phyloP scores from a whole-genome alignment of 2,888 invertebrate species.

The Drosophila trichaetosa region DNA sequence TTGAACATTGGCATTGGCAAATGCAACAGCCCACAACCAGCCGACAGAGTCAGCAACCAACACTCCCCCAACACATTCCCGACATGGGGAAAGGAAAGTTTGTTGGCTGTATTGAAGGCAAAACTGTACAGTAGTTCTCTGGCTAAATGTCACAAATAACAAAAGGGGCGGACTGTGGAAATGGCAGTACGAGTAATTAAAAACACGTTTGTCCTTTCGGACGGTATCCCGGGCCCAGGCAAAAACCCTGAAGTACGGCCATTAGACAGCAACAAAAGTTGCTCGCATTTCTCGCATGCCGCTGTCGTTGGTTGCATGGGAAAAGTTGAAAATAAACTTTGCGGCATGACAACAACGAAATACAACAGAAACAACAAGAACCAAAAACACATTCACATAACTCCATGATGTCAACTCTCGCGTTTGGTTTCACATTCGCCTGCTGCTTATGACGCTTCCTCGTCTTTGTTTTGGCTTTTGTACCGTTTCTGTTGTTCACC shows the following conservation, averaged over 20 bases:
- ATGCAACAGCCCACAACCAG: constrained; percentile 40
- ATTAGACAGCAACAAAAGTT: constrained; percentile 64
- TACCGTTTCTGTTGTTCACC: constrained; percentile 27
- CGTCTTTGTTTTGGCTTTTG: constrained; percentile 39
- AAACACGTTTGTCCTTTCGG: constrained; percentile 79
- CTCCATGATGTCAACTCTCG: constrained; percentile 80
- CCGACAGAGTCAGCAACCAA: constrained; percentile 6
- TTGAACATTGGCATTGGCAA: constrained; percentile 55
- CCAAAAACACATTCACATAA: constrained; percentile 55
- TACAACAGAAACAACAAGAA: constrained; percentile 20
- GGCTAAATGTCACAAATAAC: constrained; percentile 50
- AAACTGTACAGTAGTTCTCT: constrained; percentile 39
- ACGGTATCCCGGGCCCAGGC: constrained; percentile 24
- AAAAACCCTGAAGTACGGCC: constrained; percentile 31
- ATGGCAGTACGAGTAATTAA: constrained; percentile 76
- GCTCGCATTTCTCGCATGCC: constrained; percentile 68
- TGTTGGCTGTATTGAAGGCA: constrained; percentile 18
- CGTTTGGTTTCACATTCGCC: constrained; percentile 69
- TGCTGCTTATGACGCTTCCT: constrained; percentile 27
- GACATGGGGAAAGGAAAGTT: constrained; percentile 36
- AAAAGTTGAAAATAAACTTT: constrained; percentile 81
- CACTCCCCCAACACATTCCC: constrained; percentile 2
- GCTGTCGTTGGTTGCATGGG: constrained; percentile 57
- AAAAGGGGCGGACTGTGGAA: constrained; percentile 33
- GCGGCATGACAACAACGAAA: constrained; percentile 65